Conservation (phyloP, 37 sponge, comb jelly and placozoan genomes). For the Dysidea cf. avara region DNA sequence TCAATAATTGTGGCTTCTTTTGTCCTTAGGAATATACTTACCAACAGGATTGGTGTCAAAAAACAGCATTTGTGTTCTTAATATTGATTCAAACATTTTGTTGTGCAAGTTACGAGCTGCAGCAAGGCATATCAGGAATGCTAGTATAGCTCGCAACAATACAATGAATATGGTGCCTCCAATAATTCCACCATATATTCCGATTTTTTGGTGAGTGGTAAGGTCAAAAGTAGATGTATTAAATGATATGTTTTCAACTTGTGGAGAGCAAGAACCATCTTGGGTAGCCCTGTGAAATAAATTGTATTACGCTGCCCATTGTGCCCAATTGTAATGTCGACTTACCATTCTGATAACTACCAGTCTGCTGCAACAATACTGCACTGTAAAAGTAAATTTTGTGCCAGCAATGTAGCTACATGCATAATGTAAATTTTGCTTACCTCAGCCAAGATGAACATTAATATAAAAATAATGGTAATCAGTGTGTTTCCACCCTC, state of each 20-base stretch:
- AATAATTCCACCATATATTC: conserved; percentile 9
- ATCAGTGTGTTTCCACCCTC: conserved; percentile 9
- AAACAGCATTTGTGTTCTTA: conserved; percentile 64
- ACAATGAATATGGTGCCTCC: conserved; percentile 20
- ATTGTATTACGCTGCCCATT: background rate
- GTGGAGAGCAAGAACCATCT: background rate
- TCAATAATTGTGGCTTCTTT: too few relatives aligned
- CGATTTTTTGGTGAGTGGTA: conserved; percentile 3
- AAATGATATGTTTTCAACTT: background rate
- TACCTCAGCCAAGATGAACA: conserved; percentile 39
- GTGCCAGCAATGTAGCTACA: too few relatives aligned
- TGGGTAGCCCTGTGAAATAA: background rate
- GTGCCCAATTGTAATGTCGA: background rate
- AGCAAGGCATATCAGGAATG: conserved; percentile 41
- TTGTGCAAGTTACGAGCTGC: conserved; percentile 67
- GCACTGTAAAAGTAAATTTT: conserved; percentile 6
- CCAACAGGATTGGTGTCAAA: conserved; percentile 86
- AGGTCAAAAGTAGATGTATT: conserved; percentile 1
- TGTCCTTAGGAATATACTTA: conserved; percentile 14
- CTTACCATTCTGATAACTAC: conserved; percentile 63
- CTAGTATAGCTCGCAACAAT: conserved; percentile 27
- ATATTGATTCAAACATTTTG: conserved; percentile 50
- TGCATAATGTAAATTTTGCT: background rate
- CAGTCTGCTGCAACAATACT: conserved; percentile 29
- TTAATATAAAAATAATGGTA: background rate